Base-by-base conservation (phyloP, 1,140 invertebrate genomes). In the Capitella teleta region DNA sequence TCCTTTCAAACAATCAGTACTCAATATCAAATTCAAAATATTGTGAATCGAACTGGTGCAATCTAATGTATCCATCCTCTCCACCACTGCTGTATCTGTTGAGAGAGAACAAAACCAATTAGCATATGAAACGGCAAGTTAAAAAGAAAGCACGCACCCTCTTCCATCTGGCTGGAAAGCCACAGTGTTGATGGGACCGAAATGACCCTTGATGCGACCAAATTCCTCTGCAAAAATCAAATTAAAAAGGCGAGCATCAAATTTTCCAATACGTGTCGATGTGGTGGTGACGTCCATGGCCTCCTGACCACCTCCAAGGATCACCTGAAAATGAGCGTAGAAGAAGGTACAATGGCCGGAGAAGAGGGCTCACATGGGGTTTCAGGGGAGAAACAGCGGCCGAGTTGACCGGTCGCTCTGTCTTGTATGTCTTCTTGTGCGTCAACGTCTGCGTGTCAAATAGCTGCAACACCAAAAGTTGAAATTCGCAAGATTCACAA, bases 151-250 rank as follows among this genome's bases (percentile, higher is more conserved):
- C 3, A 50, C 53, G 53, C 57, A 74, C 70, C 66, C 90, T 64
- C 86, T 90, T 32, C 96, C 96, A 78, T 95, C 90, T 10, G 96
- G 96, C 78, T 98, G 92, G 74, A 98, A 98, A 38, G 87, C 87
- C 47, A 98, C 79, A 70, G 88, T 92, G 78, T 99, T 99, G 60
- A 99, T 98, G 1, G 96, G 96, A 60, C 96, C 96, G 67, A 99
- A 99, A 76, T 99, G 96, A 43, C 94, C 95, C 71, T 98, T 98
- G 0, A 99, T 83, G 47, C 93, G 76, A 0, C 85, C 95, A 74
- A 99, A 98, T 74, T 99, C 96, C 74, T 99, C 94, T 76, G 98
- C 95, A 69, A 96, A 98, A n/a, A 99, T 84, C 38, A 98, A 71
- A 74, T 98, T 94, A 79, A 88, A 99, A 72, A 99, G 95, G 40